These are phyloP conservation scores for Rhyacophila evoluta DNA, from an alignment of 2,888 invertebrate species.

Conservation along the genomic window DNA sequence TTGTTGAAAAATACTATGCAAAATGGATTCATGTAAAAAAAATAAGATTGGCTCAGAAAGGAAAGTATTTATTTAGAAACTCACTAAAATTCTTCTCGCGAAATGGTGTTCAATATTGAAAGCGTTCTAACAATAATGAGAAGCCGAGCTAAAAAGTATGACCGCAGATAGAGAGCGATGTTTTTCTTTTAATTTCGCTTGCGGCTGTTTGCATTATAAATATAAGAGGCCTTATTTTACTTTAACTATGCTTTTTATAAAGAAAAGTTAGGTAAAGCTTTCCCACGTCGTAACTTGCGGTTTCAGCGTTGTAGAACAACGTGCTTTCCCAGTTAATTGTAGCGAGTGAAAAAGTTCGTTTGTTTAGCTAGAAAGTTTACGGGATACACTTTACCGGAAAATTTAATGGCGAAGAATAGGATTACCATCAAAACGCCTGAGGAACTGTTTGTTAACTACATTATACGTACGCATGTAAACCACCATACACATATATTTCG, in stretches of 20 bases:
- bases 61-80: too few species aligned
- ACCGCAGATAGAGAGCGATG: background rate
- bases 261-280: background rate
- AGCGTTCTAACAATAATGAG: too few species aligned
- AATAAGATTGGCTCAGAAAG: too few species aligned
- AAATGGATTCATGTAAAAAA: too few species aligned
- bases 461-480: too few species aligned
- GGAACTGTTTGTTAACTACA: too few species aligned
- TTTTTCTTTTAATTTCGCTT: background rate
- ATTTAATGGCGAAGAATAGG: background rate
- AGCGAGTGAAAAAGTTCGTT: slow-evolving; percentile 8
- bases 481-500: too few species aligned
- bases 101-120: too few species aligned
- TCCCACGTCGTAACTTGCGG: slow-evolving; percentile 4
- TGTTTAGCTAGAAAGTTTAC: background rate
- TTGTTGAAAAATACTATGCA: too few species aligned
- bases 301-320: background rate
- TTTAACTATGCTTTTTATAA: background rate
- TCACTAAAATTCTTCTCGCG: too few species aligned
- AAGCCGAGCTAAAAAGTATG: background rate
- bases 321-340: background rate
- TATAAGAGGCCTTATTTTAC: background rate
- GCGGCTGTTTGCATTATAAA: background rate
- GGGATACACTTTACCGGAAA: background rate
- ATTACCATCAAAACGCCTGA: background rate